Conservation (phyloP, 2,113 vertebrate species). For the Cyrtonyx montezumae region DNA sequence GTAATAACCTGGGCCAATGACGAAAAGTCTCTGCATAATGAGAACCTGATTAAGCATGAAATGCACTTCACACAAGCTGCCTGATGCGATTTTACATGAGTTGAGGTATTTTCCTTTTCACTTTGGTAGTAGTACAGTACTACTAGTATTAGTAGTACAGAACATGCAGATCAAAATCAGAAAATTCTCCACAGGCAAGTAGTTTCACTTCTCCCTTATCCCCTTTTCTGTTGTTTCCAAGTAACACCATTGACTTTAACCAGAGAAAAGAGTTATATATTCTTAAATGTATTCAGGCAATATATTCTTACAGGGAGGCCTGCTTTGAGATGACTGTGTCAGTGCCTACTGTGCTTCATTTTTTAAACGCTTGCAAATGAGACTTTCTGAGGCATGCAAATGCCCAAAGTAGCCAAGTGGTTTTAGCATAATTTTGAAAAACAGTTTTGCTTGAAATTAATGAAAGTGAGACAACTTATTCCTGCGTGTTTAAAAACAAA, state of each 20-base stretch:
- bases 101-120: background rate
- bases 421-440: background rate
- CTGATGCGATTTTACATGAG: background rate
- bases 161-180: background rate
- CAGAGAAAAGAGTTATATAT: background rate
- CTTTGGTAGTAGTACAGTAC: background rate
- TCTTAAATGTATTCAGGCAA: background rate
- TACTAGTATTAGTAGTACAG: background rate
- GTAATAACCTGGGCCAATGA: background rate
- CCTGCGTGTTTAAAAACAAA: background rate
- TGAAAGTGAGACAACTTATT: background rate
- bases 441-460: background rate
- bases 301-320: background rate
- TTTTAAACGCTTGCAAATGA: background rate
- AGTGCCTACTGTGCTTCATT: background rate
- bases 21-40: background rate
- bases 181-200: background rate
- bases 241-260: background rate
- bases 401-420: background rate
- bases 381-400: background rate
- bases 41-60: background rate
- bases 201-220: background rate
- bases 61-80: background rate
- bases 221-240: background rate
- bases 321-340: background rate